Evolutionary conservation across 2,888 invertebrate genomes (phyloP).

Genomic region (Caenorhabditis virilis): DNA sequence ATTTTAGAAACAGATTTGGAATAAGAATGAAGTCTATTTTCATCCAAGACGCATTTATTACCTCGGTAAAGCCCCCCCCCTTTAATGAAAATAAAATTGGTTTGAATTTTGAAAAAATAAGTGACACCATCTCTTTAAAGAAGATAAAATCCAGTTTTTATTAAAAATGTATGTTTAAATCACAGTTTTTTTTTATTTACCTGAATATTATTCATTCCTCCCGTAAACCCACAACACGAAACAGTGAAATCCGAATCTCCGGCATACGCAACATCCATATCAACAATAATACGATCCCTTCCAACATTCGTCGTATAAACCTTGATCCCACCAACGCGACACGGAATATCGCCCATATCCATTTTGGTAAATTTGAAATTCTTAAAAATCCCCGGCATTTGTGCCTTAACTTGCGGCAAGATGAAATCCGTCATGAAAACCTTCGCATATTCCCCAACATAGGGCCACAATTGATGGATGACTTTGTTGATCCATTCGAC

Average conservation of each 20-base stretch:
- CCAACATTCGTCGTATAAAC: slow-evolving; percentile 92
- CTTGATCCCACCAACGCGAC: slow-evolving; percentile 67
- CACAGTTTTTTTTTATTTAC: no score
- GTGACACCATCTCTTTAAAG: no score
- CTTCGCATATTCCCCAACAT: slow-evolving; percentile 87
- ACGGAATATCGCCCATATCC: slow-evolving; percentile 81
- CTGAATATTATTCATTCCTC: slow-evolving; percentile 75
- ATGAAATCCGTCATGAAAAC: slow-evolving; percentile 83
- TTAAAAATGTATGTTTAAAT: no score
- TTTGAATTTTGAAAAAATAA: no score
- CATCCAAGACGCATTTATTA: no score
- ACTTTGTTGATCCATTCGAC: slow-evolving; percentile 69
- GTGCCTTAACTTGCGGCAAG: slow-evolving; percentile 79
- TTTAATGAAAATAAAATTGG: no score
- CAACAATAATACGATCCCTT: slow-evolving; percentile 87
- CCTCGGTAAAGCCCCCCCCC: no score
- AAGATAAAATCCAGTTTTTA: no score
- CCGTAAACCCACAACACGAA: slow-evolving; percentile 78
- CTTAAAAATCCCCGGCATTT: slow-evolving; percentile 80
- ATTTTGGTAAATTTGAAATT: slow-evolving; percentile 93
- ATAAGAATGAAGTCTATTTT: no score
- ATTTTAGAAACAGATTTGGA: no score
- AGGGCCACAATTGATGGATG: slow-evolving; percentile 80
- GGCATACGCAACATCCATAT: slow-evolving; percentile 91
- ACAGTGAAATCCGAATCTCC: slow-evolving; percentile 96